phyloP scores from a whole-genome alignment of 2,888 invertebrate genomes.

The Trissolcus japonicus region DNA sequence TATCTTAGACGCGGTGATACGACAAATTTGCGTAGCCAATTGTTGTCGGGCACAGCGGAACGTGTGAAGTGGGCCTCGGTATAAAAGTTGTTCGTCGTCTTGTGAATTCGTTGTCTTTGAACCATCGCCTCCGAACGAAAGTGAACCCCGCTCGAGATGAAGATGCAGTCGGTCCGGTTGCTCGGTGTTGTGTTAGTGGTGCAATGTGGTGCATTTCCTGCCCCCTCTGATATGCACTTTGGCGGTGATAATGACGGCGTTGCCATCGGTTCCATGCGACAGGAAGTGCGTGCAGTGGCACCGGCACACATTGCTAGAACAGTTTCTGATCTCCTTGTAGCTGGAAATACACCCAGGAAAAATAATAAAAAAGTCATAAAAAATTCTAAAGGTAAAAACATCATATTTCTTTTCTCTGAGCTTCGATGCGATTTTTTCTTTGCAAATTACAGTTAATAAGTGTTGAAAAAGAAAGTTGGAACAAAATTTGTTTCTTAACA shows the following conservation, averaged over 20 bases:
- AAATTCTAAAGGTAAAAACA: slow-evolving; percentile 63
- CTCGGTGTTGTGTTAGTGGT: slow-evolving; percentile 50
- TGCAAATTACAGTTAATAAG: too few relatives aligned
- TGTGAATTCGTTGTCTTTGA: slow-evolving; percentile 13
- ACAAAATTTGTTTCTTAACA: background rate
- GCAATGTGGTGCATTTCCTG: slow-evolving; percentile 52
- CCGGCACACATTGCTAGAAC: slow-evolving; percentile 56
- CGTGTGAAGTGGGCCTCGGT: slow-evolving; percentile 28
- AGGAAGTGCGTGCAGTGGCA: slow-evolving; percentile 61
- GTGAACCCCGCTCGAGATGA: slow-evolving; percentile 24
- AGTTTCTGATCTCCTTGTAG: slow-evolving; percentile 63
- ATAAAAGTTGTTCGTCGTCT: slow-evolving; percentile 45
- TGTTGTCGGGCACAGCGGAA: slow-evolving; percentile 24
- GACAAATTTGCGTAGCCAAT: slow-evolving; percentile 52
- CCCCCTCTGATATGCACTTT: slow-evolving; percentile 54
- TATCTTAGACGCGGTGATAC: slow-evolving; percentile 41
- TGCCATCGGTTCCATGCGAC: slow-evolving; percentile 60
- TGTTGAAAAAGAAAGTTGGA: background rate
- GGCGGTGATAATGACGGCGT: slow-evolving; percentile 56
- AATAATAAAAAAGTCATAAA: slow-evolving; percentile 58
- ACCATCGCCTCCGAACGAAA: slow-evolving; percentile 23
- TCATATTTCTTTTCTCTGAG: too few relatives aligned
- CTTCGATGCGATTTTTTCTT: too few relatives aligned
- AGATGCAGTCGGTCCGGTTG: slow-evolving; percentile 44
- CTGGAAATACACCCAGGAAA: slow-evolving; percentile 62